These are phyloP conservation scores for Urosaurus nigricauda DNA, from an alignment of 2,797 vertebrate species.

Conservation along the genomic window DNA sequence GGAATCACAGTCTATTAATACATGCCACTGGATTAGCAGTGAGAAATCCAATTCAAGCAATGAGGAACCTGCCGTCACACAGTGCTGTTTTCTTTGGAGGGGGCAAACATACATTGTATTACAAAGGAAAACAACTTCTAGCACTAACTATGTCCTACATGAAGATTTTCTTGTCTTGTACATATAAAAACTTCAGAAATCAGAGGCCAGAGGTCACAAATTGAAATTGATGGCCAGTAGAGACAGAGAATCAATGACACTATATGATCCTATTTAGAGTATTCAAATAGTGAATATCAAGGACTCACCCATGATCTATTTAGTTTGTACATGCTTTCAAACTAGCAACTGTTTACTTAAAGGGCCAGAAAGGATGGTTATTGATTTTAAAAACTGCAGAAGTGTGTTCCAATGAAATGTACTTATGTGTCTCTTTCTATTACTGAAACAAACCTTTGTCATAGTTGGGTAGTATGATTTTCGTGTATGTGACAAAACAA, in stretches of 20 bases:
- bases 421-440: constrained; percentile 24
- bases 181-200: constrained; percentile 58
- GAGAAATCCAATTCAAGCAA: constrained; percentile 58
- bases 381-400: constrained; percentile 42
- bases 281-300: constrained; percentile 63
- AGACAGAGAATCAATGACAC: constrained; percentile 42
- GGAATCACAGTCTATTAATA: constrained; percentile 60
- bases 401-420: constrained; percentile 28
- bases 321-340: constrained; percentile 39
- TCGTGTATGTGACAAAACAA: constrained; percentile 14
- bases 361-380: constrained; percentile 36
- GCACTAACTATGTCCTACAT: constrained; percentile 50
- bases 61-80: constrained; percentile 52
- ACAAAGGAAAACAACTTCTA: constrained; percentile 58
- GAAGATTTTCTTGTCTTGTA: constrained; percentile 53
- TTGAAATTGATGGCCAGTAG: constrained; percentile 68
- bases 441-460: constrained; percentile 33
- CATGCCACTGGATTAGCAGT: constrained; percentile 54
- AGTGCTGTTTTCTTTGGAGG: constrained; percentile 52
- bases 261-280: constrained; percentile 23
- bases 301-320: constrained; percentile 61
- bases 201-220: constrained; percentile 60
- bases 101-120: constrained; percentile 41
- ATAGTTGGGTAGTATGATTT: constrained; percentile 20
- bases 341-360: constrained; percentile 49